Conservation (phyloP, 2,888 invertebrate species). For the Onchidella celtica region DNA sequence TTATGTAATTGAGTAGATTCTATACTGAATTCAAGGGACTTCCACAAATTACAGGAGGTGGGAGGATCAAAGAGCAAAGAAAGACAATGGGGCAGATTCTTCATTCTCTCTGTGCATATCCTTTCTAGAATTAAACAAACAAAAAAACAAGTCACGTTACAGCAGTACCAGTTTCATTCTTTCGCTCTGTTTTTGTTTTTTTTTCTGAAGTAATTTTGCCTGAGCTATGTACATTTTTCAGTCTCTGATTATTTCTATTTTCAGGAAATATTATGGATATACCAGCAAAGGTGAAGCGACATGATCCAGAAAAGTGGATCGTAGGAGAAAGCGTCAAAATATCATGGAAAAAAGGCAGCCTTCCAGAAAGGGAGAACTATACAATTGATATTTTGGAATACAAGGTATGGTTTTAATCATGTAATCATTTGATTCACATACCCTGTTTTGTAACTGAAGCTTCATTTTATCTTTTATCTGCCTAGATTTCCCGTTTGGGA, state of each 20-base stretch:
- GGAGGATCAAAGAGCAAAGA: too few species aligned
- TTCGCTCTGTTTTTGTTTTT: not conserved
- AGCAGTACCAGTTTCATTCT: too few species aligned
- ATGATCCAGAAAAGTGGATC: slow-evolving; percentile 59
- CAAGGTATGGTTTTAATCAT: slow-evolving; percentile 50
- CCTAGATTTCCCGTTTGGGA: too few species aligned
- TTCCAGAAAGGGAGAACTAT: slow-evolving; percentile 44
- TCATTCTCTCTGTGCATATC: too few species aligned
- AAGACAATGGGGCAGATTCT: too few species aligned
- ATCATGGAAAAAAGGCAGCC: slow-evolving; percentile 2
- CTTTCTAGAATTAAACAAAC: too few species aligned
- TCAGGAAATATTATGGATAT: slow-evolving; percentile 59
- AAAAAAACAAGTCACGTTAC: too few species aligned
- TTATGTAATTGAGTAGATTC: too few species aligned
- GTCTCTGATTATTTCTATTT: slow-evolving; percentile 9
- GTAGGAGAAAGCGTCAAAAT: slow-evolving; percentile 54
- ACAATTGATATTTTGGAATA: slow-evolving; percentile 51
- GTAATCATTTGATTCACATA: not conserved
- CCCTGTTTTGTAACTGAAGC: too few species aligned
- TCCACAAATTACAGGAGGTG: too few species aligned
- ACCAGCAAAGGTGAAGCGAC: slow-evolving; percentile 54
- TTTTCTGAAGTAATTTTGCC: not conserved
- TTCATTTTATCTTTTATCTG: too few species aligned
- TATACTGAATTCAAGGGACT: too few species aligned
- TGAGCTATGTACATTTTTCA: not conserved